These are phyloP conservation scores for Ancistrus triradiatus DNA, from an alignment of 2,113 vertebrate species.

Conservation along the genomic window DNA sequence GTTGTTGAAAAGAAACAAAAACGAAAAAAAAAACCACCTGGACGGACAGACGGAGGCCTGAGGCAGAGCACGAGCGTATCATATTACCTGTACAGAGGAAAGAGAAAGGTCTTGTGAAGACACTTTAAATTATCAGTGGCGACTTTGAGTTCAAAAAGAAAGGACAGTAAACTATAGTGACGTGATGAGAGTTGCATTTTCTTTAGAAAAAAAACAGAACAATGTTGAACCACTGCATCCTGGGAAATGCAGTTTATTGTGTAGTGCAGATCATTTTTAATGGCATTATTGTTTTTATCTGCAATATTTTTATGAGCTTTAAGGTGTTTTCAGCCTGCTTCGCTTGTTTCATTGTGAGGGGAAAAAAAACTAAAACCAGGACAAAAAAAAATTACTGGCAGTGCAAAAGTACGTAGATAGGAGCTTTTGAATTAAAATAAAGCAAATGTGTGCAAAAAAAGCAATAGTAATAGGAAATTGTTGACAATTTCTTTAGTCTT, in stretches of 20 bases:
- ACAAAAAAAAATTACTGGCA: slow-evolving; percentile 60
- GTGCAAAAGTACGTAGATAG: slow-evolving; percentile 76
- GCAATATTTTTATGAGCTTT: slow-evolving; percentile 89
- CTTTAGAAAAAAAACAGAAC: slow-evolving; percentile 56
- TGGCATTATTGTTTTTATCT: slow-evolving; percentile 87
- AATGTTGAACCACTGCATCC: slow-evolving; percentile 76
- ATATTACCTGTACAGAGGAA: slow-evolving; percentile 84
- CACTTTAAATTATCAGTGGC: slow-evolving; percentile 82
- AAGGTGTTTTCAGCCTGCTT: slow-evolving; percentile 91
- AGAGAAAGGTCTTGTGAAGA: slow-evolving; percentile 84
- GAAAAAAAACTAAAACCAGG: slow-evolving; percentile 39
- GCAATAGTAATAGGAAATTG: slow-evolving; percentile 97
- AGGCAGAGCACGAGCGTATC: slow-evolving; percentile 61
- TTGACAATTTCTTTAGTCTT: slow-evolving; percentile 98
- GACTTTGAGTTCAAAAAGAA: slow-evolving; percentile 67
- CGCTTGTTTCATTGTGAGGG: slow-evolving; percentile 88
- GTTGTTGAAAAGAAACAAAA: slow-evolving; percentile 63
- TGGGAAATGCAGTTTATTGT: slow-evolving; percentile 82
- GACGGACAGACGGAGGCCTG: slow-evolving; percentile 62
- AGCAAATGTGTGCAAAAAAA: slow-evolving; percentile 79
- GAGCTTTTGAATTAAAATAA: slow-evolving; percentile 82
- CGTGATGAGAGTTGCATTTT: slow-evolving; percentile 49
- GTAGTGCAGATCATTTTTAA: slow-evolving; percentile 78
- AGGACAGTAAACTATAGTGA: slow-evolving; percentile 80
- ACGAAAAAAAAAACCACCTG: slow-evolving; percentile 65